Base-by-base conservation (phyloP, 2,888 invertebrate species). In the Hirtodrosophila histrioides region DNA sequence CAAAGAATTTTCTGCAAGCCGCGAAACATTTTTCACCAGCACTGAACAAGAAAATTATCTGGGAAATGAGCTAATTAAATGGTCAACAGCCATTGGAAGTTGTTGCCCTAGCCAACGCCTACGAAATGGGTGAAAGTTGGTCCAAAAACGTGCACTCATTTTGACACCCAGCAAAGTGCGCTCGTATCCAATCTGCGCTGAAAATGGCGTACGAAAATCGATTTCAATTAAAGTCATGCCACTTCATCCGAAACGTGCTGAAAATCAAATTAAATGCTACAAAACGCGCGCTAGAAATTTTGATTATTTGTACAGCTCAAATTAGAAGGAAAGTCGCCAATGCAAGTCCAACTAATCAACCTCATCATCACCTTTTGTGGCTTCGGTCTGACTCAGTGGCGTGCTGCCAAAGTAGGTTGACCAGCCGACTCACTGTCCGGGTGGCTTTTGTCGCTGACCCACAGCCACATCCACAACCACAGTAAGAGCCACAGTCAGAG, bases 241-340 rank as follows among this genome's bases (percentile, higher is more conserved):
- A 45, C 54, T 60, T 27, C 31, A 54, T 36, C 41, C 55, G 78
- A 81, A 85, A 87, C 87, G 87, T 85, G 82, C 83, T 85, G 85
- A 53, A 87, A 73, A 87, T 87, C 82, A 87, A 82, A 87, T 82
- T 87, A 87, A 82, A 82, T 82, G 78, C 69, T 64, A 71, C 78
- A 75, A 78, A 70, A 56, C 64, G 51, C 60, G 48, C 58, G 55
- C 63, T 41, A 85, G 71, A 84, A 76, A 72, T 87, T 87, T 85
- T 82, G 82, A 83, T 87, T 83, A 83, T 83, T 83, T 83, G 82
- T 74, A 79, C 74, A 85, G 74, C 65, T 82, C 45, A 68, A 80
- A 75, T 86, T 83, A 86, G 82, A 82, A 87, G 82, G 88, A 83
- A 83, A 87, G 88, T 83, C 88, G 85, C 82, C 86, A 78, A 80